Evolutionary conservation across 2,797 vertebrate genomes (phyloP), one percentile per base, ranked within the genome.

Genomic region (Anomalospiza imberbis): DNA sequence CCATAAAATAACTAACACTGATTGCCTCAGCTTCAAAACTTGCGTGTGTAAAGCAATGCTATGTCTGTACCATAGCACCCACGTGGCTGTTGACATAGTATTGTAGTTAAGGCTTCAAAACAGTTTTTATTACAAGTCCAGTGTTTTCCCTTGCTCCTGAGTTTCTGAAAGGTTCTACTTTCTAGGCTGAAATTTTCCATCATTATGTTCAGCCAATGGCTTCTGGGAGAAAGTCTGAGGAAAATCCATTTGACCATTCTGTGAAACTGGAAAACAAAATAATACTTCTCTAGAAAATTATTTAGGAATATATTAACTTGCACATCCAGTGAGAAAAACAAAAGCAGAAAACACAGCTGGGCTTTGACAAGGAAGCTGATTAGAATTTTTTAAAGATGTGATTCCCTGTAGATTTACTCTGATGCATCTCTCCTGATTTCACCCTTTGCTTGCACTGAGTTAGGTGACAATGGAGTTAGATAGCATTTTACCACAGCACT

Each of bases 121-220:
- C 80, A 94, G 34, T 38, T 88, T 92, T 88, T 93, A 40, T 57
- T 95, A 73, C 89, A 91, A 91, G 77, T 29, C 15, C 68, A n/a
- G 75, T 96, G 90, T 97, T 97, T 98, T 97, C 93, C 85, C 96
- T 97, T 95, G 88, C 96, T 97, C 58, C 95, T 85, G 92, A 90
- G 95, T 97, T 97, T 97, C 97, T 98, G 93, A 98, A 97, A 96
- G 92, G 95, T 96, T 95, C 96, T 97, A 96, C 97, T 97, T 98
- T 97, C 97, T 95, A 97, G 97, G 95, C 95, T 98, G 97, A 98
- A 98, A 98, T 98, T 98, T 98, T 97, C 97, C 97, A 97, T 97
- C 94, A 95, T 95, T 93, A 80, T 94, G 89, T 95, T 97, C 96
- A 97, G 97, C 97, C 97, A 97, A 85, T 97, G 96, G 96, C 95